These are phyloP conservation scores for Holocentrus rufus DNA, from an alignment of 2,797 vertebrate species.

Conservation along the genomic window DNA sequence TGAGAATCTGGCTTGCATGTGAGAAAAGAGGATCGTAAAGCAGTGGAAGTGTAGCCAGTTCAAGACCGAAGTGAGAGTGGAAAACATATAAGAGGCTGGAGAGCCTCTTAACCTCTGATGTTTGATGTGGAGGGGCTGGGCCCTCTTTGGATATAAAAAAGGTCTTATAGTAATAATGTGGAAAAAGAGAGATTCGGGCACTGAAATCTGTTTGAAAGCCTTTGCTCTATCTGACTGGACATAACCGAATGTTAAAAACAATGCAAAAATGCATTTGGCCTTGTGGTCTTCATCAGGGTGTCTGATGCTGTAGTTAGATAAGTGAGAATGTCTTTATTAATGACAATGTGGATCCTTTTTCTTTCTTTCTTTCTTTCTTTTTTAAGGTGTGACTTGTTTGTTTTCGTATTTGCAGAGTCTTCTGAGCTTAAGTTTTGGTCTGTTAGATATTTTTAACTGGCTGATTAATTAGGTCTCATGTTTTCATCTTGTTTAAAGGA, in stretches of 20 bases:
- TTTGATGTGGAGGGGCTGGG: too few relatives aligned
- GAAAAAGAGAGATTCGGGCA: too few relatives aligned
- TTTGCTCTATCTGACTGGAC: too few relatives aligned
- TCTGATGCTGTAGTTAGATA: too few relatives aligned
- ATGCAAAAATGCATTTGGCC: too few relatives aligned
- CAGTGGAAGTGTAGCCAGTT: slow-evolving; percentile 23
- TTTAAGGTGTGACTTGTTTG: not conserved
- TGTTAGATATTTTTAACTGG: not conserved
- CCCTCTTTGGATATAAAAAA: too few relatives aligned
- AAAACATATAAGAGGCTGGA: not conserved
- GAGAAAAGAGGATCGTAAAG: not conserved
- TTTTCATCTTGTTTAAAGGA: too few relatives aligned
- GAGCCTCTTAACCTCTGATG: not conserved
- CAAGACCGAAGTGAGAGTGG: slow-evolving; percentile 12
- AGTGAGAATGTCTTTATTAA: not conserved
- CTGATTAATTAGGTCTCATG: not conserved
- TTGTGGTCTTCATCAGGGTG: too few relatives aligned
- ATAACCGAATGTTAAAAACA: too few relatives aligned
- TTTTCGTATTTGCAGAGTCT: not conserved
- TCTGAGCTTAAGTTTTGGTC: not conserved
- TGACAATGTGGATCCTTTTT: not conserved
- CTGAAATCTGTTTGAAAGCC: too few relatives aligned
- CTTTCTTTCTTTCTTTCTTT: too few relatives aligned
- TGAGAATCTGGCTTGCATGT: slow-evolving; percentile 12
- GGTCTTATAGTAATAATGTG: too few relatives aligned